Evolutionary conservation across 23 tunicate genomes (phyloP).

Genomic region (Trididemnum clinides): DNA sequence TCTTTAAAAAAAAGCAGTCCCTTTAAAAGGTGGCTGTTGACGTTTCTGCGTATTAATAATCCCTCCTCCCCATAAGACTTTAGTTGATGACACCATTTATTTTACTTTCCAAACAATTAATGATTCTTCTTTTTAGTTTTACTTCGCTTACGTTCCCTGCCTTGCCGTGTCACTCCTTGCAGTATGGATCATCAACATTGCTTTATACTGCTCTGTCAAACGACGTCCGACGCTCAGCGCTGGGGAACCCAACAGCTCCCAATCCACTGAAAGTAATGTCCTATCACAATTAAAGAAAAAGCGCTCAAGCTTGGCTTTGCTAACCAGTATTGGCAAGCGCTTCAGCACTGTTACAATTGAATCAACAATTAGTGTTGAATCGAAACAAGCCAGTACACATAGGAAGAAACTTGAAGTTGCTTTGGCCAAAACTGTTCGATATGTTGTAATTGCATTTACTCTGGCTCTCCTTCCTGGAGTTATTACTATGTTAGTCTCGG

Average conservation of each 20-base stretch:
- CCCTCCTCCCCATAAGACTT: too few species aligned
- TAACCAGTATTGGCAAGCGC: not conserved
- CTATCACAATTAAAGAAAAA: not conserved
- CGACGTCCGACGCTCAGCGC: not conserved
- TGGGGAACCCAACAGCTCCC: not conserved
- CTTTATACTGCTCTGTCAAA: not conserved
- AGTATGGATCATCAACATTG: conserved; percentile 44
- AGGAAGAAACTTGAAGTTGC: not conserved
- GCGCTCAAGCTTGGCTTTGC: not conserved
- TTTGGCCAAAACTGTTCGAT: conserved; percentile 40
- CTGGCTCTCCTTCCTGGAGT: conserved; percentile 33
- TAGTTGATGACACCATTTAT: too few species aligned
- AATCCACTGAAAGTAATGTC: not conserved
- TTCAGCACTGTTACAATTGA: not conserved
- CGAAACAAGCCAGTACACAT: not conserved
- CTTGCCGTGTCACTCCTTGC: conserved; percentile 21
- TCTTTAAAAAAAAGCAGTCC: too few species aligned
- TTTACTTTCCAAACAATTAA: too few species aligned
- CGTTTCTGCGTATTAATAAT: too few species aligned
- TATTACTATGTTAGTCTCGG: conserved; percentile 14
- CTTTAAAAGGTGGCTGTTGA: too few species aligned
- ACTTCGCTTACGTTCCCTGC: conserved; percentile 23
- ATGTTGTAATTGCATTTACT: conserved; percentile 37
- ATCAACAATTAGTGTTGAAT: not conserved
- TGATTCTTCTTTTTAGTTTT: conserved; percentile 30